Percentiles rank a stretch among this genome's conserved stretches.
These are phyloP conservation scores for Sinopyrophorus schimmeli DNA, from an alignment of 2,888 invertebrate species.

Conservation along the genomic window DNA sequence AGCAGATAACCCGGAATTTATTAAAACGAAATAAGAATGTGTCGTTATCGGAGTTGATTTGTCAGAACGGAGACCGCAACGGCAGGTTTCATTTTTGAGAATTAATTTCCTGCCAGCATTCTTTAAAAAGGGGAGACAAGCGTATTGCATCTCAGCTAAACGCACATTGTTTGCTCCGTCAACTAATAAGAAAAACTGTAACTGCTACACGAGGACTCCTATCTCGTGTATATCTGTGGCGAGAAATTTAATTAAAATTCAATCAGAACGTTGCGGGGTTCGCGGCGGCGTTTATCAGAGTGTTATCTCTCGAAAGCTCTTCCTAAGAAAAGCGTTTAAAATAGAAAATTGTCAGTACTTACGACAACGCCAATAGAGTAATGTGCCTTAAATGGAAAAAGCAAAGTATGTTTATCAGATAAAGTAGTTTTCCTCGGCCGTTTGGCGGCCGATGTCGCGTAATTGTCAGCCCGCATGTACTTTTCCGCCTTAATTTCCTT, in stretches of 20 bases:
- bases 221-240: slow-evolving; percentile 51
- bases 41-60: slow-evolving; percentile 53
- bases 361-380: slow-evolving; percentile 42
- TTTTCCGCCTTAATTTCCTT: slow-evolving; percentile 50
- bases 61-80: slow-evolving; percentile 50
- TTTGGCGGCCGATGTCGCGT: slow-evolving; percentile 47
- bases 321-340: slow-evolving; percentile 56
- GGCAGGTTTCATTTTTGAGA: slow-evolving; percentile 58
- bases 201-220: slow-evolving; percentile 49
- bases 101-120: slow-evolving; percentile 59
- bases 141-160: slow-evolving; percentile 53
- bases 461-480: slow-evolving; percentile 40
- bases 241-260: slow-evolving; percentile 57
- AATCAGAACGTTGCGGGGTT: slow-evolving; percentile 54
- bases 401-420: slow-evolving; percentile 49
- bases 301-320: slow-evolving; percentile 53
- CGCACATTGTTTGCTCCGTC: slow-evolving; percentile 52
- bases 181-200: slow-evolving; percentile 56
- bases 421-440: slow-evolving; percentile 46
- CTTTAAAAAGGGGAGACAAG: slow-evolving; percentile 56
- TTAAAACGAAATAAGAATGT: slow-evolving; percentile 55
- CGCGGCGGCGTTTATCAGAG: slow-evolving; percentile 52
- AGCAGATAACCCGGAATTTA: slow-evolving; percentile 45
- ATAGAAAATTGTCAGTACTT: slow-evolving; percentile 51
- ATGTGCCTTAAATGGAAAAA: slow-evolving; percentile 44